Base-by-base conservation (phyloP, 2,888 invertebrate genomes). In the Harpagoxenus sublaevis region DNA sequence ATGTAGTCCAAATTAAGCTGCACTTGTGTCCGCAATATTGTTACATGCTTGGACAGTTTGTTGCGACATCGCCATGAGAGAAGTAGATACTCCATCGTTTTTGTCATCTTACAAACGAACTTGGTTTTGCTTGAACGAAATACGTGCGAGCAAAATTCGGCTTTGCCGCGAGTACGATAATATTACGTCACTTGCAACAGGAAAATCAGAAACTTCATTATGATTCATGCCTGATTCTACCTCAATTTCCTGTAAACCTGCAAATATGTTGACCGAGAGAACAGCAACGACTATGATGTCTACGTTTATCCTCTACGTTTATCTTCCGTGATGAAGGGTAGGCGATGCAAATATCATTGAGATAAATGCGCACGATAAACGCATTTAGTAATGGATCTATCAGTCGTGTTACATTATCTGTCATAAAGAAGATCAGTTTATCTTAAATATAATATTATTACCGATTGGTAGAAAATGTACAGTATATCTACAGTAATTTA, bases 201-300 rank as follows among this genome's bases (percentile, higher is more conserved):
- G 78, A 70, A 60, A 70, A 79, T 79, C 78, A 57, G 45, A 12
- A 70, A 70, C 31, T 79, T 79, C 71, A 81, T 81, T 71, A 71
- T 71, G 71, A 81, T 71, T 81, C 60, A 60, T 62, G 45, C 31
- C 35, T 39, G 79, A 81, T 71, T 81, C 79, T 60, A 81, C 48
- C 60, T 81, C 71, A 71, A 81, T 71, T 81, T 81, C 79, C 79
- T 35, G 71, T 45, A 60, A 79, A 31, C 35, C 71, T 55, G 79
- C 48, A 71, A 79, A 60, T 71, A 79, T 57, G 48, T 45, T 71
- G 23, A 45, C 35, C 71, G 8, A 68, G 68, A 42, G 71, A 60
- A 77, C 23, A 77, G 57, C 57, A 18, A 66, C 39, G 55, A 55
- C 31, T 60, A 71, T 71, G 60, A 79, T 60, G 63, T 60, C 60